Conservation (phyloP, 2,113 vertebrate genomes). For the Hippocampus mohnikei region DNA sequence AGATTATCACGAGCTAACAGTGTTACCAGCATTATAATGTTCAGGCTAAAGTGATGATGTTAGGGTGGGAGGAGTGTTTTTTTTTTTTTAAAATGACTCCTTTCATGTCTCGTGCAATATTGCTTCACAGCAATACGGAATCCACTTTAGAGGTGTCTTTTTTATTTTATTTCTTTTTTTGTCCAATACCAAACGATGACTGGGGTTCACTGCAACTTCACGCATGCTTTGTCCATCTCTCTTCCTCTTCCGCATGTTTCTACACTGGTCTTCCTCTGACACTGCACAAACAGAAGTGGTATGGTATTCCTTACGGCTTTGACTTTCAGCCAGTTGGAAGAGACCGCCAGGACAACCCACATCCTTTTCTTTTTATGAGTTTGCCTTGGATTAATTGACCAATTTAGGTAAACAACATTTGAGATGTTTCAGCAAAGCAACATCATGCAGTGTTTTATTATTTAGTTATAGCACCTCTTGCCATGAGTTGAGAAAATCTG, state of each 20-base stretch:
- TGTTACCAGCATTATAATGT: neutral
- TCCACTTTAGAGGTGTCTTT: neutral
- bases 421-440: conserved; percentile 59
- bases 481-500: conserved; percentile 38
- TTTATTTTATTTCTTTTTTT: too few relatives aligned
- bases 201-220: neutral
- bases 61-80: too few relatives aligned
- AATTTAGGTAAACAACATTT: conserved; percentile 58
- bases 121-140: neutral
- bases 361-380: conserved; percentile 61
- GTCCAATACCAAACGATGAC: too few relatives aligned
- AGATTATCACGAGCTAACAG: neutral
- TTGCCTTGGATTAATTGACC: conserved; percentile 61
- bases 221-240: conserved; percentile 7
- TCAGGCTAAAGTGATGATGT: too few relatives aligned
- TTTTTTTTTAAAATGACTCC: too few relatives aligned
- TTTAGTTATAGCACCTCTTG: conserved; percentile 46
- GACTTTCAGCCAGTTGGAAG: conserved; percentile 46
- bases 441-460: conserved; percentile 52
- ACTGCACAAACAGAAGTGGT: conserved; percentile 6
- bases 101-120: too few relatives aligned
- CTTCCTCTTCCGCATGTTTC: neutral
- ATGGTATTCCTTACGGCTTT: conserved; percentile 37
- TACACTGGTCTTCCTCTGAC: conserved; percentile 13
- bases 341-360: conserved; percentile 40